These are phyloP conservation scores for Teleiodes luculella DNA, from an alignment of 2,888 invertebrate species.

Conservation along the genomic window DNA sequence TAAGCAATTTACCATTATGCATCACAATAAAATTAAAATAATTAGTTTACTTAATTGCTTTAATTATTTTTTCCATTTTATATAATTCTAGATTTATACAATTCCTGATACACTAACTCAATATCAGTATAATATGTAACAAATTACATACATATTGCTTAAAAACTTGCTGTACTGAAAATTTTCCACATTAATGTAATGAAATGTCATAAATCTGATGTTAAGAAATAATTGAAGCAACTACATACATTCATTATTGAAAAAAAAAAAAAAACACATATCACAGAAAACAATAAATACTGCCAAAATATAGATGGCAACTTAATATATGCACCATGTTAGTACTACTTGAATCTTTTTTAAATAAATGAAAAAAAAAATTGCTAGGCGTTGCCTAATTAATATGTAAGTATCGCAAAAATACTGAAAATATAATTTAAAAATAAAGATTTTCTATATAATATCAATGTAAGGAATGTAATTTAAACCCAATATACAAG, in stretches of 20 bases:
- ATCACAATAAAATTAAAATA: not conserved
- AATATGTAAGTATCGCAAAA: slow-evolving; percentile 25
- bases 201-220: too few species aligned
- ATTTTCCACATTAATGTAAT: too few species aligned
- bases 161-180: too few species aligned
- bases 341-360: slow-evolving; percentile 31
- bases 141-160: too few species aligned
- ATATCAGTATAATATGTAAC: too few species aligned
- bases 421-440: slow-evolving; percentile 33
- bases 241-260: not conserved
- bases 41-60: not conserved
- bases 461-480: slow-evolving; percentile 39
- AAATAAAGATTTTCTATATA: slow-evolving; percentile 32
- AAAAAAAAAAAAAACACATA: slow-evolving; percentile 43
- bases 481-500: slow-evolving; percentile 31
- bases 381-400: too few species aligned
- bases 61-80: too few species aligned
- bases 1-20: slow-evolving; percentile 30
- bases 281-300: slow-evolving; percentile 76
- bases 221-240: slow-evolving; percentile 1
- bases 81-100: too few species aligned
- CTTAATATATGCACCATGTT: slow-evolving; percentile 62
- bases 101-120: too few species aligned
- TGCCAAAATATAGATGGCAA: slow-evolving; percentile 68
- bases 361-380: slow-evolving; percentile 11